Conservation (phyloP, 2,113 vertebrate genomes). For the Sander lucioperca region DNA sequence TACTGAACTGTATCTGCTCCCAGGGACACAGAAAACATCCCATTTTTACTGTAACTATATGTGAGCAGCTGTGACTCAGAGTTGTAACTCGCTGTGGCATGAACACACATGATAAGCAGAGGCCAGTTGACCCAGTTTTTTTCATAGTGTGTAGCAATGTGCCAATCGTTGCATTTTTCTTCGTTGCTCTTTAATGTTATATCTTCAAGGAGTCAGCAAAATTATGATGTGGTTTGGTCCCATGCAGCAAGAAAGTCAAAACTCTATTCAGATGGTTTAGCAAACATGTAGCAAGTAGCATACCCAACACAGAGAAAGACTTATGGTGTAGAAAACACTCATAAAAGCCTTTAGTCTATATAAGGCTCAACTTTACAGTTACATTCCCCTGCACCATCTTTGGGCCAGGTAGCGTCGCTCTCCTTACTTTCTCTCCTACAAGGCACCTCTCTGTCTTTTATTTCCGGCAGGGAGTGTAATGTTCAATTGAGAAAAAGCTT, state of each 20-base stretch:
- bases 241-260: background rate
- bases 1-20: background rate
- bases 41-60: background rate
- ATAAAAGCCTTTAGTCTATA: background rate
- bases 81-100: conserved; percentile 24
- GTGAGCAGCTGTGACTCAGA: conserved; percentile 44
- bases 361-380: too few species aligned
- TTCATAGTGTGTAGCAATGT: background rate
- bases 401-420: too few species aligned
- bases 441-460: too few species aligned
- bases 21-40: conserved; percentile 27
- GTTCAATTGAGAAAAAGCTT: background rate
- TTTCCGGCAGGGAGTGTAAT: background rate
- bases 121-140: conserved; percentile 19
- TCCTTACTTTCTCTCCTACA: too few species aligned
- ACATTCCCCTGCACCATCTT: too few species aligned
- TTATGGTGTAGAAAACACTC: background rate
- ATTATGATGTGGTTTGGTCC: background rate
- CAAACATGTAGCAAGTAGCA: background rate
- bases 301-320: background rate
- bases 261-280: background rate
- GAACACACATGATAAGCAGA: conserved; percentile 24
- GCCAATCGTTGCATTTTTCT: background rate
- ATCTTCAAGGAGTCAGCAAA: background rate
- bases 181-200: background rate